Evolutionary conservation across 2,888 invertebrate species (phyloP).

Genomic region (Craniophora ligustri): DNA sequence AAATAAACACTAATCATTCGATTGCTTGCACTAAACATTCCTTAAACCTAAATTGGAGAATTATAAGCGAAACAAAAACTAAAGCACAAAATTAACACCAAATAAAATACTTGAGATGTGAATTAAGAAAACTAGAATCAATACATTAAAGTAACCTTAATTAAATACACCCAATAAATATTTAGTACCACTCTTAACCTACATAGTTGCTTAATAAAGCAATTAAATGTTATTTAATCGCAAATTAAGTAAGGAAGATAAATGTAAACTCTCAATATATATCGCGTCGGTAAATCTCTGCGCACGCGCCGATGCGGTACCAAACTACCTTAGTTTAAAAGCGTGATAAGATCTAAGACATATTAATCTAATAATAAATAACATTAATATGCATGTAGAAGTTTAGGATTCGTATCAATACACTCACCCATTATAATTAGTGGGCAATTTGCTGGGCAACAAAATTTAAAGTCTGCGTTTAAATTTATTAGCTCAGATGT

Average conservation of each 20-base stretch:
- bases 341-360: slow-evolving; percentile 64
- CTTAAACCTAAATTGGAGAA: too few relatives aligned
- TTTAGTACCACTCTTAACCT: slow-evolving; percentile 34
- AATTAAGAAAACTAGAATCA: slow-evolving; percentile 4
- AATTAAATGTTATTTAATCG: slow-evolving; percentile 50
- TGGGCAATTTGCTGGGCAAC: slow-evolving; percentile 46
- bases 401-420: slow-evolving; percentile 53
- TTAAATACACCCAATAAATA: slow-evolving; percentile 36
- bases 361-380: slow-evolving; percentile 68
- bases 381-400: slow-evolving; percentile 62
- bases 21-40: too few relatives aligned
- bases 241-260: slow-evolving; percentile 52
- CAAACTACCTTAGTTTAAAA: slow-evolving; percentile 48
- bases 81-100: neutral
- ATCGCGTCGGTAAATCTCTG: slow-evolving; percentile 52
- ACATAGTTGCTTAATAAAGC: slow-evolving; percentile 50
- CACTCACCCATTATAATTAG: slow-evolving; percentile 63
- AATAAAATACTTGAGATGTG: neutral
- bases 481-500: slow-evolving; percentile 42
- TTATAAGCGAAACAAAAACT: neutral
- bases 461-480: slow-evolving; percentile 26
- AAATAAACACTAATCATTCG: too few relatives aligned
- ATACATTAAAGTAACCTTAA: slow-evolving; percentile 16
- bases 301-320: slow-evolving; percentile 50
- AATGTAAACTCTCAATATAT: slow-evolving; percentile 48